Conservation (phyloP, 2,113 vertebrate genomes). For the Oxygymnocypris stewartii region DNA sequence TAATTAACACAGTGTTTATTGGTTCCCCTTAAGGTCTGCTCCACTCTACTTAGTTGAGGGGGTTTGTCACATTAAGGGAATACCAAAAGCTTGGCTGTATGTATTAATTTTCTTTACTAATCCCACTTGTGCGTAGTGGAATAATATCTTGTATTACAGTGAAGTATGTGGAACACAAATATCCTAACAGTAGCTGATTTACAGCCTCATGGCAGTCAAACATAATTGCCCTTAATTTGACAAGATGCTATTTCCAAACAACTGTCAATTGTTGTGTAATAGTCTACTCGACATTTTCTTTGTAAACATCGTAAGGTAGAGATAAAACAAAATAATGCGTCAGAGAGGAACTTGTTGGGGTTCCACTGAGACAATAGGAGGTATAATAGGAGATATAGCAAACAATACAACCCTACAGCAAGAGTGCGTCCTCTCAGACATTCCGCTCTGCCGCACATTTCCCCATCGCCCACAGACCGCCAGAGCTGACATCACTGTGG, state of each 20-base stretch:
- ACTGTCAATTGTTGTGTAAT: constrained; percentile 28
- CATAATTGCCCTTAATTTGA: constrained; percentile 46
- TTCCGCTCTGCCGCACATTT: constrained; percentile 56
- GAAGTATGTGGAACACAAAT: constrained; percentile 27
- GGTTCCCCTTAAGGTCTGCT: neutral
- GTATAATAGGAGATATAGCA: constrained; percentile 5
- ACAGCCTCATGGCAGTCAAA: constrained; percentile 22
- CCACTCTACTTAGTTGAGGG: constrained; percentile 1
- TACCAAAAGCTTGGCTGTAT: constrained; percentile 12
- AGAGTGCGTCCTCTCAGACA: constrained; percentile 56
- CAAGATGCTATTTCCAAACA: constrained; percentile 23
- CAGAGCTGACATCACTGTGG: constrained; percentile 74
- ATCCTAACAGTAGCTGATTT: constrained; percentile 37
- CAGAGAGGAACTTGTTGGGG: neutral
- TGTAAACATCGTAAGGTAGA: neutral
- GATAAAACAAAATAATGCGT: neutral
- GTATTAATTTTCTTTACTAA: constrained; percentile 37
- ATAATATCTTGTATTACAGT: constrained; percentile 28
- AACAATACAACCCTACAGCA: neutral
- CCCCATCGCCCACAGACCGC: constrained; percentile 51
- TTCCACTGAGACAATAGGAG: neutral
- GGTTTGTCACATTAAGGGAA: constrained; percentile 38
- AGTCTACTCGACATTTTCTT: neutral
- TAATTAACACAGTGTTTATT: constrained; percentile 21
- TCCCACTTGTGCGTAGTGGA: constrained; percentile 11